These are phyloP conservation scores for Zaprionus ornatus DNA, from an alignment of 1,140 invertebrate genomes.

Conservation along the genomic window DNA sequence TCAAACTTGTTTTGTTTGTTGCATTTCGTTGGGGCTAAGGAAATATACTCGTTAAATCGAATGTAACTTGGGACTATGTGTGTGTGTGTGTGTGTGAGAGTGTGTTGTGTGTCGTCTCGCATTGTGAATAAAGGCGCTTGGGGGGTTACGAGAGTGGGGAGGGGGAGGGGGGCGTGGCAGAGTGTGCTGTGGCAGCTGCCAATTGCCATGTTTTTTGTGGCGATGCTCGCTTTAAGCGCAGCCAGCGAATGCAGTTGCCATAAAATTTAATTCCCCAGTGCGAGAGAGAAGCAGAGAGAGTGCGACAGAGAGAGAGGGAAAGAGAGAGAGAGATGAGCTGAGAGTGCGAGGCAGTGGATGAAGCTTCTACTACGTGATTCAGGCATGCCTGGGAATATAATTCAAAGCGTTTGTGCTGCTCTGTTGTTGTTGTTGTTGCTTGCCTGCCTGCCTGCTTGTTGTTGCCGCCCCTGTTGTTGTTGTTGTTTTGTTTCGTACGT, in stretches of 20 bases:
- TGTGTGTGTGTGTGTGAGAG: constrained; percentile 33
- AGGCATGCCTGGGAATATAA: constrained; percentile 35
- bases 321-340: neutral
- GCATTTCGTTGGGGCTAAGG: constrained; percentile 54
- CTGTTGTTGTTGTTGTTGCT: neutral
- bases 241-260: constrained; percentile 64
- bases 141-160: neutral
- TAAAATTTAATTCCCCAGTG: constrained; percentile 70
- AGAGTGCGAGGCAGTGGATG: neutral
- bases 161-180: constrained; percentile 9
- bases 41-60: constrained; percentile 65
- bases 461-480: neutral
- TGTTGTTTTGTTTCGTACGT: neutral
- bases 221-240: constrained; percentile 36
- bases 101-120: constrained; percentile 35
- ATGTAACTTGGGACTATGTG: constrained; percentile 49
- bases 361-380: neutral
- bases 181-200: constrained; percentile 31
- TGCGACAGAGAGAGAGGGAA: neutral
- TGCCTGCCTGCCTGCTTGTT: neutral
- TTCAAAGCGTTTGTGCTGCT: constrained; percentile 15
- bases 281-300: neutral
- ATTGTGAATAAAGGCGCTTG: constrained; percentile 17
- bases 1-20: constrained; percentile 66
- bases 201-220: constrained; percentile 49